A percentile compares a stretch with the other conserved stretches of the same genome.
Evolutionary conservation across 2,888 invertebrate genomes (phyloP).

Genomic region (Seladonia tumulorum): DNA sequence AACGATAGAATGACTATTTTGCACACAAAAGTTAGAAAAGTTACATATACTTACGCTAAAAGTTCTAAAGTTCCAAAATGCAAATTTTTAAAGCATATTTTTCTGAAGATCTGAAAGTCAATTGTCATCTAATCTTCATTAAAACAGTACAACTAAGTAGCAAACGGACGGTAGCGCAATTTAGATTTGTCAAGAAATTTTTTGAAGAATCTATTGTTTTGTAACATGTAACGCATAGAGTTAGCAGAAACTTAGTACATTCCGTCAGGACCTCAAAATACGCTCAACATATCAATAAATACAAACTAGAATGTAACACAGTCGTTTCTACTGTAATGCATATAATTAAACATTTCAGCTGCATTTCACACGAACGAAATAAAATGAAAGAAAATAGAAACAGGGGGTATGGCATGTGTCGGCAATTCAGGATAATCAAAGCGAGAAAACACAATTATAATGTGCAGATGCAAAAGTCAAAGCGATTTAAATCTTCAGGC

Average conservation of each 20-base stretch:
- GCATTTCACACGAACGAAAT: constrained; percentile 13
- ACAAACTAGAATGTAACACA: constrained; percentile 24
- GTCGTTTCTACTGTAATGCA: constrained; percentile 54
- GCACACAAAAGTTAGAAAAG: constrained; percentile 19
- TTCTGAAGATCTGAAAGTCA: constrained; percentile 37
- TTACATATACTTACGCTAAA: constrained; percentile 4
- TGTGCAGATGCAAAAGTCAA: background rate
- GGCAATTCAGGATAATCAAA: background rate
- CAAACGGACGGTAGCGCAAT: constrained; percentile 16
- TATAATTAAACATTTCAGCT: constrained; percentile 17
- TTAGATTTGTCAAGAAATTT: constrained; percentile 38
- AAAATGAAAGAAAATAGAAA: constrained; percentile 16
- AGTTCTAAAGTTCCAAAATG: constrained; percentile 23
- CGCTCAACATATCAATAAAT: constrained; percentile 51
- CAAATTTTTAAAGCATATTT: constrained; percentile 32
- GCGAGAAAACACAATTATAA: background rate
- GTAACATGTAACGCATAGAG: constrained; percentile 34
- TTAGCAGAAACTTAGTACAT: constrained; percentile 57
- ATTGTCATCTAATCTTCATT: constrained; percentile 22
- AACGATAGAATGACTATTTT: constrained; percentile 40
- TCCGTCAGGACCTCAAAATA: constrained; percentile 57
- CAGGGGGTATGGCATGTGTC: background rate
- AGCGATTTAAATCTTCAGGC: background rate
- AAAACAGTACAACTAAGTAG: constrained; percentile 16
- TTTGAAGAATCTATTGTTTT: constrained; percentile 45